These are phyloP conservation scores for Arctia plantaginis DNA, from an alignment of 2,888 invertebrate genomes.

Conservation along the genomic window DNA sequence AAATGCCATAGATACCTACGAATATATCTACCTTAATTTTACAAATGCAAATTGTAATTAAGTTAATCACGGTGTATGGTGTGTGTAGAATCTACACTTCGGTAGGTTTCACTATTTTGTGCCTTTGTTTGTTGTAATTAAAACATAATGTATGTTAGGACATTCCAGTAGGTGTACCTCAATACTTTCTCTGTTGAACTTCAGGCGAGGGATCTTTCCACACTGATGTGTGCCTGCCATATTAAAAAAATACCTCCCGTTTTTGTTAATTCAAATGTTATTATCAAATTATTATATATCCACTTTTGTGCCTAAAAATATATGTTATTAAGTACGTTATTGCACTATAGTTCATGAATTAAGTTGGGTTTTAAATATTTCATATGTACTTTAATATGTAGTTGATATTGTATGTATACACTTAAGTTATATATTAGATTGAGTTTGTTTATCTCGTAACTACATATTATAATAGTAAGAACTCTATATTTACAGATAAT, in stretches of 20 bases:
- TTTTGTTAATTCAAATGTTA: constrained; percentile 78
- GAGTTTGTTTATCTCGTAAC: constrained; percentile 82
- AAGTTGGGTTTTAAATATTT: constrained; percentile 76
- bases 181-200: constrained; percentile 62
- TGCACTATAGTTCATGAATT: constrained; percentile 76
- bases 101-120: constrained; percentile 78
- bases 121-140: constrained; percentile 82
- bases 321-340: constrained; percentile 72
- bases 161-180: constrained; percentile 78
- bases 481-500: constrained; percentile 87
- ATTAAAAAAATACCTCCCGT: constrained; percentile 61
- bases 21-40: constrained; percentile 71
- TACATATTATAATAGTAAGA: constrained; percentile 79
- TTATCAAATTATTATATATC: constrained; percentile 67
- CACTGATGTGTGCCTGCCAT: constrained; percentile 38
- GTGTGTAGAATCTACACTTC: constrained; percentile 76
- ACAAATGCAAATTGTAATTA: constrained; percentile 68
- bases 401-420: constrained; percentile 75
- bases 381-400: constrained; percentile 73
- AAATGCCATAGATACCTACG: constrained; percentile 83
- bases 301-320: constrained; percentile 83
- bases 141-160: constrained; percentile 70
- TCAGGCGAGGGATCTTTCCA: constrained; percentile 30
- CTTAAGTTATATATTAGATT: constrained; percentile 77
- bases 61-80: constrained; percentile 68